Percentiles rank a stretch among this genome's conserved stretches.
Evolutionary conservation across 2,888 invertebrate species (phyloP).

Genomic region (Copidosoma aretas): DNA sequence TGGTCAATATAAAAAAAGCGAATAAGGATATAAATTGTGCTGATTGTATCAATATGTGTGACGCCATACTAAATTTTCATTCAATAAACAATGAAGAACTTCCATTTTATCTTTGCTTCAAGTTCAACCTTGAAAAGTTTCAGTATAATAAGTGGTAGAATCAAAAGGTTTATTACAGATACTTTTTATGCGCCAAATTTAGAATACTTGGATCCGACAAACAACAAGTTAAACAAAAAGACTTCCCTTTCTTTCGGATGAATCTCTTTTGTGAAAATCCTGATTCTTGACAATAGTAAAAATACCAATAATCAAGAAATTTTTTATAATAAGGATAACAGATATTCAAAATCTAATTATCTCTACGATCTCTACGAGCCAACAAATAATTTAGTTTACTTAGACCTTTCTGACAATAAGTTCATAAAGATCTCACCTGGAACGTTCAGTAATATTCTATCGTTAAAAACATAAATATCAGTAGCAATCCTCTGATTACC

Average conservation of each 20-base stretch:
- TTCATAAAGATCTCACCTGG: slow-evolving; percentile 21
- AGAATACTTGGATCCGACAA: slow-evolving; percentile 46
- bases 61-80: slow-evolving; percentile 14
- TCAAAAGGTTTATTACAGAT: slow-evolving; percentile 34
- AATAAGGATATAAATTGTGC: too few relatives aligned
- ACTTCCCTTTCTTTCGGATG: slow-evolving; percentile 23
- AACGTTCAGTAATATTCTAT: slow-evolving; percentile 18
- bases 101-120: slow-evolving; percentile 16
- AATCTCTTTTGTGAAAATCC: slow-evolving; percentile 10
- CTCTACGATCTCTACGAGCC: slow-evolving; percentile 25
- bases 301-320: slow-evolving; percentile 13
- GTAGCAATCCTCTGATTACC: slow-evolving; percentile 16
- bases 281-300: slow-evolving; percentile 31
- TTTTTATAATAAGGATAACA: not conserved
- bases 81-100: not conserved
- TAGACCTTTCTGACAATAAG: slow-evolving; percentile 36
- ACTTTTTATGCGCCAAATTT: slow-evolving; percentile 45
- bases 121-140: slow-evolving; percentile 38
- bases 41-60: not conserved
- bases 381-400: slow-evolving; percentile 24
- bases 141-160: slow-evolving; percentile 36
- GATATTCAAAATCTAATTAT: not conserved
- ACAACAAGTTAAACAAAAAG: slow-evolving; percentile 23
- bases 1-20: too few relatives aligned
- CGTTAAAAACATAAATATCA: slow-evolving; percentile 18